Evolutionary conservation across 2,797 vertebrate species (phyloP).

Genomic region (Enteromius viviparus): DNA sequence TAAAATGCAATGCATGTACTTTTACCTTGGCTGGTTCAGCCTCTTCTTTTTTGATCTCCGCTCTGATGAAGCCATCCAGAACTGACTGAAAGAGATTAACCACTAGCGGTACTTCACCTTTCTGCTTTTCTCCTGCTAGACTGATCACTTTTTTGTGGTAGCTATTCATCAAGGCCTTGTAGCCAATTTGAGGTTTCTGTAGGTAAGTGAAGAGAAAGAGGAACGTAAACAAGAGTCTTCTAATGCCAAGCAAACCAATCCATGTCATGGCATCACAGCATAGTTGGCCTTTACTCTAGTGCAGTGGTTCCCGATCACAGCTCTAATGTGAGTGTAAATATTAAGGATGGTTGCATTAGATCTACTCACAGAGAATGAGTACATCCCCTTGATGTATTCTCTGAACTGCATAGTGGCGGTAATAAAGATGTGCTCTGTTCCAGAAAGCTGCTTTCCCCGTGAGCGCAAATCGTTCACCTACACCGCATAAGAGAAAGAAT

Average conservation of each 20-base stretch:
- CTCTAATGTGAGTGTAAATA: no score
- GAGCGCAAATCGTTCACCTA: constrained; percentile 95
- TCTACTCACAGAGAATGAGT: constrained; percentile 87
- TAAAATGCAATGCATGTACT: neutral
- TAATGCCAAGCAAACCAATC: neutral
- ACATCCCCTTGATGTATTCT: constrained; percentile 93
- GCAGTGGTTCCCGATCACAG: no score
- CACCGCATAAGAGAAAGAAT: neutral
- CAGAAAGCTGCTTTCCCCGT: constrained; percentile 84
- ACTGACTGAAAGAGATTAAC: constrained; percentile 97
- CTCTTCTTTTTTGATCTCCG: constrained; percentile 90
- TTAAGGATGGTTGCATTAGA: neutral
- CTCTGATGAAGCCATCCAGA: constrained; percentile 92
- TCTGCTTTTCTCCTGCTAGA: constrained; percentile 85
- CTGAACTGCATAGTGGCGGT: constrained; percentile 93
- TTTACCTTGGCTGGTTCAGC: constrained; percentile 88
- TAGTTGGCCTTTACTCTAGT: neutral
- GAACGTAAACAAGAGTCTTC: neutral
- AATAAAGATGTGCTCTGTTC: constrained; percentile 89
- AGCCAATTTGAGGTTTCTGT: constrained; percentile 84
- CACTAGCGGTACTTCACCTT: constrained; percentile 90
- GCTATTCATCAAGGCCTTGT: constrained; percentile 91
- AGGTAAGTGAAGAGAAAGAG: neutral
- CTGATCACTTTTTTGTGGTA: constrained; percentile 90
- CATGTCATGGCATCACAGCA: neutral